phyloP scores from a whole-genome alignment of 2,888 invertebrate species.

The Diogma glabrata region DNA sequence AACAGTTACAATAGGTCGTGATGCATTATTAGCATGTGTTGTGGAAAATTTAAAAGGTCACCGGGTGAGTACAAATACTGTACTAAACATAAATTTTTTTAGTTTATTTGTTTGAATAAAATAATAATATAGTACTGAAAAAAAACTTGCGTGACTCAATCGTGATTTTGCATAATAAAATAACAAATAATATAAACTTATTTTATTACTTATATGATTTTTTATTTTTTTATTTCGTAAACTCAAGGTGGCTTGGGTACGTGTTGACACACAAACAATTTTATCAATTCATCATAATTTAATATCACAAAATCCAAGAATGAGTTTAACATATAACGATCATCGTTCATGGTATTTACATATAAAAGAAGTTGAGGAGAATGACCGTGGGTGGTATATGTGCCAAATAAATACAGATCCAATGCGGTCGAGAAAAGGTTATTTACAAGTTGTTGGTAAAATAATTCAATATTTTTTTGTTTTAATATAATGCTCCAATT shows the following conservation, averaged over 20 bases:
- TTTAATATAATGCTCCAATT: not conserved
- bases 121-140: too few species aligned
- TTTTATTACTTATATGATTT: too few species aligned
- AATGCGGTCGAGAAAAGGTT: constrained; percentile 83
- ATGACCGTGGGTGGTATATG: constrained; percentile 85
- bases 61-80: too few species aligned
- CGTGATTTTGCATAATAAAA: too few species aligned
- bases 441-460: constrained; percentile 84
- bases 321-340: constrained; percentile 77
- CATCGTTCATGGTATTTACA: constrained; percentile 87
- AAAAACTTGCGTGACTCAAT: too few species aligned
- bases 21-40: constrained; percentile 77
- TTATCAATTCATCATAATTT: constrained; percentile 85
- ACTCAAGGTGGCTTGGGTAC: constrained; percentile 78
- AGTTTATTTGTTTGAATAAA: too few species aligned
- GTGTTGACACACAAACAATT: constrained; percentile 86
- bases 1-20: constrained; percentile 76
- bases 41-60: constrained; percentile 78
- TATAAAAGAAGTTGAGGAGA: constrained; percentile 76
- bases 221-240: not conserved
- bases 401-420: constrained; percentile 89
- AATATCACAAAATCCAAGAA: constrained; percentile 81
- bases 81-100: too few species aligned
- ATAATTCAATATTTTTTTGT: constrained; percentile 22
- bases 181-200: too few species aligned